These are phyloP conservation scores for Brassicogethes aeneus DNA, from an alignment of 2,888 invertebrate genomes.

Conservation along the genomic window DNA sequence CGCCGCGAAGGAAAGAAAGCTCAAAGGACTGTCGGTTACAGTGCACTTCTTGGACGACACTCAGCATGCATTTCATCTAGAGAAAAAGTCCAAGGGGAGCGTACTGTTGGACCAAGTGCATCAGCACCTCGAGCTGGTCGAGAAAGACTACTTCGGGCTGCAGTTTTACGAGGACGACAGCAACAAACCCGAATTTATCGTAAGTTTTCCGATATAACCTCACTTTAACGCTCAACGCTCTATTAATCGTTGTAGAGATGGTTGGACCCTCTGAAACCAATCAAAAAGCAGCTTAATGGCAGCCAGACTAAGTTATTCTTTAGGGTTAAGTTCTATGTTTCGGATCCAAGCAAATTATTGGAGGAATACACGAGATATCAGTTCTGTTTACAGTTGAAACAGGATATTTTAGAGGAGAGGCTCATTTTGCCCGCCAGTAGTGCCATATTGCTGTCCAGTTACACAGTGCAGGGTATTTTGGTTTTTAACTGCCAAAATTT, in stretches of 20 bases:
- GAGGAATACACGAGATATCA: slow-evolving; percentile 97
- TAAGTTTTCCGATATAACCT: slow-evolving; percentile 33
- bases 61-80: slow-evolving; percentile 87
- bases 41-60: slow-evolving; percentile 91
- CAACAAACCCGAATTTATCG: slow-evolving; percentile 61
- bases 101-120: slow-evolving; percentile 86
- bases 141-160: slow-evolving; percentile 96
- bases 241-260: slow-evolving; percentile 74
- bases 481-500: no score
- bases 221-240: neutral
- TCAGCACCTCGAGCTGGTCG: slow-evolving; percentile 89
- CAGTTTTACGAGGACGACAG: slow-evolving; percentile 78
- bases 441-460: slow-evolving; percentile 88
- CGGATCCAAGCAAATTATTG: slow-evolving; percentile 88
- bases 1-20: slow-evolving; percentile 64
- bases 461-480: slow-evolving; percentile 96
- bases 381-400: slow-evolving; percentile 91
- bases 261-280: slow-evolving; percentile 88
- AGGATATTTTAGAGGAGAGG: slow-evolving; percentile 81
- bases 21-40: slow-evolving; percentile 77
- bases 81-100: slow-evolving; percentile 92
- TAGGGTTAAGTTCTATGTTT: slow-evolving; percentile 80
- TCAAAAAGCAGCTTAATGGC: slow-evolving; percentile 80
- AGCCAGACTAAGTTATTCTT: slow-evolving; percentile 47
- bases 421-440: slow-evolving; percentile 83